phyloP scores from a whole-genome alignment of 2,797 vertebrate genomes.

The Crypturellus tataupa region DNA sequence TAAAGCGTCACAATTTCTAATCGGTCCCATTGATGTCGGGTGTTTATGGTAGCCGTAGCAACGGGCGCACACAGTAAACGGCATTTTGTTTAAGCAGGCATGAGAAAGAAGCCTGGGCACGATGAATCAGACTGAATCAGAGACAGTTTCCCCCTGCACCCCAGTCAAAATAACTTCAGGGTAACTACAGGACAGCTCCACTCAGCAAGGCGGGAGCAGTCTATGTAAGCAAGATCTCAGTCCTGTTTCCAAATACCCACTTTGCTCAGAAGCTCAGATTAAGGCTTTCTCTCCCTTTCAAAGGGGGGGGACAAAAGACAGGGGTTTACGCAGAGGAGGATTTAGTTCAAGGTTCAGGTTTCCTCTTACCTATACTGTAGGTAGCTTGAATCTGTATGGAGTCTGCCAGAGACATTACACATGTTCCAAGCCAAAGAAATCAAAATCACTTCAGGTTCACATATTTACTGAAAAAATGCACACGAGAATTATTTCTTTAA shows the following conservation, averaged over 20 bases:
- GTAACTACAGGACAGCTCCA: constrained; percentile 42
- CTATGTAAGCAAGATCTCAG: neutral
- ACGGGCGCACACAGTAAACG: constrained; percentile 49
- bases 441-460: neutral
- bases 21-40: constrained; percentile 58
- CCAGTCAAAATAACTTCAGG: constrained; percentile 46
- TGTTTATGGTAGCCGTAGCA: constrained; percentile 29
- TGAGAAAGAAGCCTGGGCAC: constrained; percentile 49
- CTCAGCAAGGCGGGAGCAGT: neutral
- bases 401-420: neutral
- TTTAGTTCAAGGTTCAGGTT: constrained; percentile 25
- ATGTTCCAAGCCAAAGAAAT: neutral
- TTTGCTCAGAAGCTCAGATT: neutral
- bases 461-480: neutral
- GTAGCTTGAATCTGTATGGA: neutral
- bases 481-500: neutral
- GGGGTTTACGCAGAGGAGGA: neutral
- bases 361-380: neutral
- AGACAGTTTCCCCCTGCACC: constrained; percentile 52
- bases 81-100: constrained; percentile 67
- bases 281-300: constrained; percentile 43
- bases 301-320: too few relatives aligned
- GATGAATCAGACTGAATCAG: constrained; percentile 64
- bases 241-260: neutral
- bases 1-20: constrained; percentile 55